Evolutionary conservation across 2,797 vertebrate genomes (phyloP).

Genomic region (Malurus splendens): DNA sequence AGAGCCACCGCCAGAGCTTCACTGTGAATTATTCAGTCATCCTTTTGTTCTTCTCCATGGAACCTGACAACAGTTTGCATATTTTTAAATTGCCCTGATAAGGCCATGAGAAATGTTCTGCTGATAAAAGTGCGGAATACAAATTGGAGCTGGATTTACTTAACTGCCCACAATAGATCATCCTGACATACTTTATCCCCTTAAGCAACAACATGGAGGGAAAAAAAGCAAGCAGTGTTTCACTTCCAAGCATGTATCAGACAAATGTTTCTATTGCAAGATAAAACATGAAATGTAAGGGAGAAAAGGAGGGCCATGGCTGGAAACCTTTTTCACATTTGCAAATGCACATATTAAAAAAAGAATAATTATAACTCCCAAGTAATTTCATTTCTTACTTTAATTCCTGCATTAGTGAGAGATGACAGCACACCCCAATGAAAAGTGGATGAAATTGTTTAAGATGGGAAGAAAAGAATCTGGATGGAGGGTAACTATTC

Average conservation of each 20-base stretch:
- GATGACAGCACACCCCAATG: not conserved
- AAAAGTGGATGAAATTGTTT: not conserved
- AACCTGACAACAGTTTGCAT: constrained; percentile 42
- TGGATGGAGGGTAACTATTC: not conserved
- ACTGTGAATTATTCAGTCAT: constrained; percentile 43
- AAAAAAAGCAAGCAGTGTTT: not conserved
- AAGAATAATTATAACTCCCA: not conserved
- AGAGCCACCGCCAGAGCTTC: not conserved
- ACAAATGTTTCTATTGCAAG: not conserved
- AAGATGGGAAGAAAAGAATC: not conserved
- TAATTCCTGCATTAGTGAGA: not conserved
- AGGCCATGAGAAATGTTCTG: constrained; percentile 4
- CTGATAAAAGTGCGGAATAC: constrained; percentile 42
- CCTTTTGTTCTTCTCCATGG: not conserved
- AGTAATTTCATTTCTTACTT: not conserved
- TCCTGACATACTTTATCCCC: not conserved
- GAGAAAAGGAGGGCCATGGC: not conserved
- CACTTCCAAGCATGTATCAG: not conserved
- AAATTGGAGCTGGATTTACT: constrained; percentile 32
- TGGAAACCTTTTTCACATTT: not conserved
- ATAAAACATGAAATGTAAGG: not conserved
- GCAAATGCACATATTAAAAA: not conserved
- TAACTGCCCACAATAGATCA: constrained; percentile 39
- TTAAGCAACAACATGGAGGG: not conserved
- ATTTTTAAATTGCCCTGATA: constrained; percentile 48